Evolutionary conservation across 1,140 invertebrate species (phyloP), one percentile per base, ranked within the genome.

Genomic region (Trichonephila inaurata): DNA sequence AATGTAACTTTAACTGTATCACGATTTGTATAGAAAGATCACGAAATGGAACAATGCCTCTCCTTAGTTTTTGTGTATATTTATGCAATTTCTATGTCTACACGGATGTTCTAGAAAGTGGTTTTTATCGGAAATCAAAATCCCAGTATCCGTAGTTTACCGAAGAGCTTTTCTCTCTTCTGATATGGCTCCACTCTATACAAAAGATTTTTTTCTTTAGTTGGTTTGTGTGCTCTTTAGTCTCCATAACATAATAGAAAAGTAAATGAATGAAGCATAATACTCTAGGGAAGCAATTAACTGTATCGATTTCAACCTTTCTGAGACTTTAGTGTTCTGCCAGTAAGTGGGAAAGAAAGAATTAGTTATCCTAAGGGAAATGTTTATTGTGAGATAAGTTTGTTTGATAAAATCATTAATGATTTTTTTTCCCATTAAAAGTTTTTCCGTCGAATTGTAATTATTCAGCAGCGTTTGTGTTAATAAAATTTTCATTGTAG

Each of bases 221-320:
- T 33, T 7, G 72, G 28, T 77, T 77, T 77, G 72, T 77, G 28
- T 18, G 72, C 33, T 18, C 72, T 77, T 77, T 40, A 33, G 16
- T 77, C 72, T 33, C 18, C 72, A 33, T 77, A 40, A 40, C 28
- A 77, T 28, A 77, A 77, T 40, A 77, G 72, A 40, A 77, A 77
- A 77, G 72, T 77, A 77, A 77, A 77, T 77, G 72, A 77, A 77
- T 77, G 33, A 4, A 77, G 33, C 72, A 33, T 40, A 77, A 77
- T 77, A 33, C 16, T 33, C 16, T 77, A 28, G 28, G 28, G 72
- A 77, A 40, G 72, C 72, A 77, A 77, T 77, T 77, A 77, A 77
- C 3, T 77, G 18, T 77, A 77, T 77, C 72, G 72, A 77, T 77
- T 77, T 77, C 72, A 77, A 18, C 72, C 72, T 33, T 69, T 69